phyloP scores from a whole-genome alignment of 2,888 invertebrate genomes.

The Boloria euphrosyne region DNA sequence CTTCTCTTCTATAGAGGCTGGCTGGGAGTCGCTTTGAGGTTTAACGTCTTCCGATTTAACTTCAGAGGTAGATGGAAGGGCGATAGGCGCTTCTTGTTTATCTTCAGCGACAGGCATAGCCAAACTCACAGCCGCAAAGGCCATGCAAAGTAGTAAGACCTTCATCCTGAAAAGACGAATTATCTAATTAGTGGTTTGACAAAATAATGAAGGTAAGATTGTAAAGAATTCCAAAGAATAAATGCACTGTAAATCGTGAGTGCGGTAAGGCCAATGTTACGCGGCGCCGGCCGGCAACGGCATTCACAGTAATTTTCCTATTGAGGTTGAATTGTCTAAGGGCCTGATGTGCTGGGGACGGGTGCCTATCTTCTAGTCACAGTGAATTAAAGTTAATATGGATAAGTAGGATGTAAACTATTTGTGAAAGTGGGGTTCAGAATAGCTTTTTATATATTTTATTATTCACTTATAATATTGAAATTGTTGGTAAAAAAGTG shows the following conservation, averaged over 20 bases:
- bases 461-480: background rate
- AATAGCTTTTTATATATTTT: constrained; percentile 44
- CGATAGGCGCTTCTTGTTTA: constrained; percentile 51
- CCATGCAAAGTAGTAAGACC: constrained; percentile 83
- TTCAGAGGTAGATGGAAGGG: constrained; percentile 44
- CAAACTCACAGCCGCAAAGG: constrained; percentile 80
- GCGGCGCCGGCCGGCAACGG: constrained; percentile 57
- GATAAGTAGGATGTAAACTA: constrained; percentile 73
- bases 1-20: constrained; percentile 45
- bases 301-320: constrained; percentile 74
- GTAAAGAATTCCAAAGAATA: constrained; percentile 43
- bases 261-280: constrained; percentile 80
- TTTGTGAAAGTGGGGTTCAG: constrained; percentile 63
- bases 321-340: constrained; percentile 74
- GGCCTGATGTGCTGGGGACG: constrained; percentile 62
- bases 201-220: constrained; percentile 52
- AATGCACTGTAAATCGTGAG: constrained; percentile 71
- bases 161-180: constrained; percentile 83
- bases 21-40: constrained; percentile 50
- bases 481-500: background rate
- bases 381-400: constrained; percentile 61
- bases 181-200: constrained; percentile 60
- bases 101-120: constrained; percentile 84
- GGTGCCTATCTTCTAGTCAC: constrained; percentile 59
- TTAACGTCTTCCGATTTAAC: constrained; percentile 48